These are phyloP conservation scores for Vireo altiloquus DNA, from an alignment of 2,113 vertebrate species.

Conservation along the genomic window DNA sequence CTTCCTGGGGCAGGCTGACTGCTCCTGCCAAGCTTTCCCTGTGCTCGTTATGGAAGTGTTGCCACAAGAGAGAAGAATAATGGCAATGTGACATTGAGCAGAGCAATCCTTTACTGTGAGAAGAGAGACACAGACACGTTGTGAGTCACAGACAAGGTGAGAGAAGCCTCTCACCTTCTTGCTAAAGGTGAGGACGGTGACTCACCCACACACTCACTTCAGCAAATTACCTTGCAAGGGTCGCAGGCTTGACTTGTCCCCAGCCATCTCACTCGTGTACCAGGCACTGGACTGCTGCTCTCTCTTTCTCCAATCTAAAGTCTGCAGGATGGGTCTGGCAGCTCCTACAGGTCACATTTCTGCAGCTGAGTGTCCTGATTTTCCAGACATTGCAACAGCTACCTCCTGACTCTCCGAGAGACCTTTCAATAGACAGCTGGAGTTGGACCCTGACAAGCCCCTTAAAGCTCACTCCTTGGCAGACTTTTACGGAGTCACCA, in stretches of 20 bases:
- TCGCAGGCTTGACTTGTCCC: background rate
- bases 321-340: background rate
- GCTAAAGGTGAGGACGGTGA: background rate
- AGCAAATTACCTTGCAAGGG: background rate
- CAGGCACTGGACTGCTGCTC: background rate
- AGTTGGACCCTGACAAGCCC: background rate
- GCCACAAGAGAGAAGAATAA: background rate
- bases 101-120: background rate
- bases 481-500: background rate
- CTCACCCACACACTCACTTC: accelerated
- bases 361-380: background rate
- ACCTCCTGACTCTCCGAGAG: background rate
- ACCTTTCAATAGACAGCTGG: background rate
- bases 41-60: background rate
- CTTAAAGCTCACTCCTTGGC: background rate
- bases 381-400: background rate
- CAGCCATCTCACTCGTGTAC: accelerated
- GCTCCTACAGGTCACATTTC: background rate
- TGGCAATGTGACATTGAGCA: background rate
- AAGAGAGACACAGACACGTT: background rate
- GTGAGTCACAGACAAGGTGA: too few relatives aligned
- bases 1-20: background rate
- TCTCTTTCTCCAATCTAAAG: background rate
- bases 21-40: background rate
- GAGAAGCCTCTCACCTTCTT: background rate